Evolutionary conservation across 2,888 invertebrate genomes (phyloP), one percentile per base, ranked within the genome.

Genomic region (Iselma pallidipennis): DNA sequence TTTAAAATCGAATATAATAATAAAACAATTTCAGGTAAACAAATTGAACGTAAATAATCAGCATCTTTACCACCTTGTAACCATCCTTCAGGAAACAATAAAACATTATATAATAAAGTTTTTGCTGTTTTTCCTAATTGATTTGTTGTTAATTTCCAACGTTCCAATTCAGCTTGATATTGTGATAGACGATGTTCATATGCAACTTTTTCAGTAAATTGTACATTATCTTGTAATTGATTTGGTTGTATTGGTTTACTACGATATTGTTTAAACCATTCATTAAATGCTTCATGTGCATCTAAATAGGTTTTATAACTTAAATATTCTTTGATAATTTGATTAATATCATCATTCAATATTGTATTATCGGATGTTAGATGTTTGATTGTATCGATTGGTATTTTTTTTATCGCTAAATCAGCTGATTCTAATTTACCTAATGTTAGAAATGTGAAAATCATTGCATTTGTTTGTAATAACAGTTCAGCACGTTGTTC

Each of bases 81-180:
- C 96, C 96, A 97, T 4, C 96, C 91, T 71, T 94, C 91, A 2
- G 95, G 94, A 78, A 97, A 96, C 9, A 94, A 80, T 33, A 97
- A 79, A 0, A 96, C 91, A 81, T 96, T 95, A 80, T 91, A 94
- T 6, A 97, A 83, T 55, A 91, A 85, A 64, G 89, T 89, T 71
- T 91, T 91, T 0, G 94, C 91, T 58, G 88, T 90, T 83, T 87
- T 85, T 0, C 92, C 76, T 45, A 74, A 56, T 59, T 77, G 75
- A 10, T 63, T 58, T 3, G 67, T 71, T 1, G 75, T 69, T 31
- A 77, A 56, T 60, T 74, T 89, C 75, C 92, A 92, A 55, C 92
- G 85, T 19, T 90, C 89, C 56, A 91, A 81, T 72, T 95, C 94
- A n/a, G 87, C 86, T 66, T 91, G 88, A 71, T 91, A 92, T 73